These are phyloP conservation scores for Phengaris arion DNA, from an alignment of 2,888 invertebrate species.

Conservation along the genomic window DNA sequence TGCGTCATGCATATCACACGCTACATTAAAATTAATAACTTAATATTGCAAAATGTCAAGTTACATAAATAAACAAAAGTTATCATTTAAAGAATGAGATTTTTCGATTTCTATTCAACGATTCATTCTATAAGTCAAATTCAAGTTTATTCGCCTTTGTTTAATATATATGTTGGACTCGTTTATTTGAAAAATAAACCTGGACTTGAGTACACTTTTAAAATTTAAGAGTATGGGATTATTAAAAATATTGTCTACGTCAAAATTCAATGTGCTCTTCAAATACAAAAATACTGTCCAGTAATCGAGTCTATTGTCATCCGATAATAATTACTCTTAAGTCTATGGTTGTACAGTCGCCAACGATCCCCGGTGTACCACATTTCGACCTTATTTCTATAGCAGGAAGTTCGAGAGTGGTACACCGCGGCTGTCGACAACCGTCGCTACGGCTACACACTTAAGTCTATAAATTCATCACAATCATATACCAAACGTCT, in stretches of 20 bases:
- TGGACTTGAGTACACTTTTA: not conserved
- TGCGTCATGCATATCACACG: not conserved
- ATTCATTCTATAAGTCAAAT: not conserved
- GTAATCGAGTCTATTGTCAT: conserved; percentile 4
- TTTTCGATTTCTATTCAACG: not conserved
- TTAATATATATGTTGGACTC: no score
- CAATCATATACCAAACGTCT: conserved; percentile 18
- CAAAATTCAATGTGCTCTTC: not conserved
- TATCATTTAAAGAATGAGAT: not conserved
- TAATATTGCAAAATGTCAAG: conserved; percentile 11
- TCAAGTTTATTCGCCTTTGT: no score
- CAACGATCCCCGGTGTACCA: not conserved
- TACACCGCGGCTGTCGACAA: not conserved
- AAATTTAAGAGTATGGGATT: not conserved
- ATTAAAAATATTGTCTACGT: not conserved
- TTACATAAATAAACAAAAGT: not conserved
- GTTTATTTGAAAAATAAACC: not conserved
- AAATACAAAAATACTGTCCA: not conserved
- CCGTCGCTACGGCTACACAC: not conserved
- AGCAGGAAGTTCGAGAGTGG: not conserved
- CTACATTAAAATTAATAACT: not conserved
- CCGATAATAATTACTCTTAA: not conserved
- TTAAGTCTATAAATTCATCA: conserved; percentile 27
- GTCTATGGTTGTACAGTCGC: not conserved
- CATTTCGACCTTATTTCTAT: not conserved